Base-by-base conservation (phyloP, 2,113 vertebrate genomes). In the Notiomystis cincta region DNA sequence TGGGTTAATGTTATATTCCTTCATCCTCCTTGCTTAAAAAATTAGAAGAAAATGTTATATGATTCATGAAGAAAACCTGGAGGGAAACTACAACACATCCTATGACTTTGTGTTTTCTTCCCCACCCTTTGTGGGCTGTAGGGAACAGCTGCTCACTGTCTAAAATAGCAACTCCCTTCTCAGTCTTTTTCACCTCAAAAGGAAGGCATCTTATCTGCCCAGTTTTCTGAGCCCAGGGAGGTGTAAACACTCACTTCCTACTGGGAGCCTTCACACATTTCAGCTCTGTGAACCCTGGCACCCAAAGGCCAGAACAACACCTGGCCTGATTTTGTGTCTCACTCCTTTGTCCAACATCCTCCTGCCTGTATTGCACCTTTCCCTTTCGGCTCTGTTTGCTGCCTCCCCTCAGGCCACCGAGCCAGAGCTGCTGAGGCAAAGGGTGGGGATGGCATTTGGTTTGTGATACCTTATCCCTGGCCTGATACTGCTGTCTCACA, bases 221-320 rank as follows among this genome's bases (percentile, higher is more conserved):
- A 94, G 78, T 92, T 97, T 96, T 92, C 97, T 97, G 96, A 95
- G 83, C 94, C 87, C 91, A 79, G 75, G 95, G 89, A 97, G 95
- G 85, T 38, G 30, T 95, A 97, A 98, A 97, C 97, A 97, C 86
- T 96, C 96, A 96, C 96, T 98, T 98, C 98, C 97, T 95, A 95
- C 70, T 7, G 80, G 80, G 91, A 95, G 87, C 89, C 96, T 96
- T 97, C 84, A 93, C 70, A 87, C 24, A 65, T 87, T 45, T 67
- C 78, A 88, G 67, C 64, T 82, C 88, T 78, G 48, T 80, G 94
- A 96, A 85, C 85, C 84, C 95, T 54, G n/a, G 25, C 72, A 95
- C 25, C 78, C 73, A 94, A 61, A 87, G 83, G 71, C 88, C 92
- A 93, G 82, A 69, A 54, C 71, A 90, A 66, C 64, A 61, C 22